Evolutionary conservation across 2,113 vertebrate species (phyloP).

Genomic region (Catharus minimus): DNA sequence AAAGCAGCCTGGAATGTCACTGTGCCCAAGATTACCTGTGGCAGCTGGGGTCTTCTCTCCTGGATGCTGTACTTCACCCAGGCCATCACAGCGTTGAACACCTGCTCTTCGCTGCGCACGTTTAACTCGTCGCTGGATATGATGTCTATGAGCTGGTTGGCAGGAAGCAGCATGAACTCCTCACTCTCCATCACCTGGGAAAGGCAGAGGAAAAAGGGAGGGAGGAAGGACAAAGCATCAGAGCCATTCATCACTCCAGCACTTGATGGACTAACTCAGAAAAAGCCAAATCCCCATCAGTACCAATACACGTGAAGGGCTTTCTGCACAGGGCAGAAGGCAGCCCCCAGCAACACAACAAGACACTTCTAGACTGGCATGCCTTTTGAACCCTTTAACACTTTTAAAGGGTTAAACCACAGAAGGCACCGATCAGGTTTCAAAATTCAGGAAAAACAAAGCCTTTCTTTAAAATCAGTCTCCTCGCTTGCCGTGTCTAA

Average conservation of each 20-base stretch:
- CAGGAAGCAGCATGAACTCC: constrained; percentile 97
- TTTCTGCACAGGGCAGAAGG: not conserved
- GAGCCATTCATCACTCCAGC: not conserved
- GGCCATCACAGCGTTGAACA: constrained; percentile 97
- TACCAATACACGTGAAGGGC: rapidly evolving
- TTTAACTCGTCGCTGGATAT: constrained; percentile 98
- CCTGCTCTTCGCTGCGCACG: constrained; percentile 96
- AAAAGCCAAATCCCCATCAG: not conserved
- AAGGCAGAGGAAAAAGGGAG: not conserved
- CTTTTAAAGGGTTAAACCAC: not conserved
- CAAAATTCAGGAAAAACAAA: not conserved
- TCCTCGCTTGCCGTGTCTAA: not conserved
- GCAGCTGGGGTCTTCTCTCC: constrained; percentile 92
- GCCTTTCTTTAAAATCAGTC: not conserved
- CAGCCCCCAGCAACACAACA: not conserved
- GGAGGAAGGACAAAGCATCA: not conserved
- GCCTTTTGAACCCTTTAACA: not conserved
- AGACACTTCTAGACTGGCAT: not conserved
- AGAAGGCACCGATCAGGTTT: not conserved
- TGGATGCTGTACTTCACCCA: constrained; percentile 99
- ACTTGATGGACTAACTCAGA: not conserved
- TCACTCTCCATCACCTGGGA: constrained; percentile 97
- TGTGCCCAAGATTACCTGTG: constrained; percentile 81
- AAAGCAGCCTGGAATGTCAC: not conserved
- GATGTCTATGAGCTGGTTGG: constrained; percentile 97